Evolutionary conservation across 1,140 invertebrate species (phyloP).

Genomic region (Cotesia chilonis): DNA sequence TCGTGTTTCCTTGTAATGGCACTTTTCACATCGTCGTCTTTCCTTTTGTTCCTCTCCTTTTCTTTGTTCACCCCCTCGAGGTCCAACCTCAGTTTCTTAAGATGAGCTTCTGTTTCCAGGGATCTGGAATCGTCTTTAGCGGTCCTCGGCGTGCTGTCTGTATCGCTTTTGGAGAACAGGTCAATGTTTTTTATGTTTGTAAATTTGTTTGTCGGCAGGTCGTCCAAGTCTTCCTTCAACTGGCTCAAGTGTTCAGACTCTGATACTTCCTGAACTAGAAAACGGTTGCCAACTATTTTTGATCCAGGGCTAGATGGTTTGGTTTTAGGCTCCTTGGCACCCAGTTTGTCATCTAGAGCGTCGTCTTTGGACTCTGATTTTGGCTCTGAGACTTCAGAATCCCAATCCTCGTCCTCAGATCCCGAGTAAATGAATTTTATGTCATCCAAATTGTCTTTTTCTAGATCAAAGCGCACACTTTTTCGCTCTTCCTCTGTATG

Average conservation of each 20-base stretch:
- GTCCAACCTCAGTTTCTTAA: slow-evolving; percentile 41
- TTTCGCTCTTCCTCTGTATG: slow-evolving; percentile 76
- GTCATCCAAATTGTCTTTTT: slow-evolving; percentile 53
- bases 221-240: slow-evolving; percentile 49
- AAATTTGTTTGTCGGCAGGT: slow-evolving; percentile 48
- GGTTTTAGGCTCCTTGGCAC: neutral
- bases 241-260: slow-evolving; percentile 60
- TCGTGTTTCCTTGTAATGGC: slow-evolving; percentile 46
- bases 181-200: slow-evolving; percentile 59
- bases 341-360: slow-evolving; percentile 9
- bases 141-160: slow-evolving; percentile 44
- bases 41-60: slow-evolving; percentile 24
- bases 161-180: slow-evolving; percentile 53
- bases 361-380: slow-evolving; percentile 39
- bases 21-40: slow-evolving; percentile 42
- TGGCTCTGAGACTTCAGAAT: slow-evolving; percentile 54
- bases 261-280: slow-evolving; percentile 59
- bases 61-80: slow-evolving; percentile 32
- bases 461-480: slow-evolving; percentile 74
- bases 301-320: neutral
- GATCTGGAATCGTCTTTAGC: slow-evolving; percentile 44
- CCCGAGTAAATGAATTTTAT: slow-evolving; percentile 62
- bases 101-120: slow-evolving; percentile 42
- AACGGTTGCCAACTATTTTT: slow-evolving; percentile 54
- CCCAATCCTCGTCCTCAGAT: slow-evolving; percentile 67